These are phyloP conservation scores for Xylocampa areola DNA, from an alignment of 2,888 invertebrate genomes.

Conservation along the genomic window DNA sequence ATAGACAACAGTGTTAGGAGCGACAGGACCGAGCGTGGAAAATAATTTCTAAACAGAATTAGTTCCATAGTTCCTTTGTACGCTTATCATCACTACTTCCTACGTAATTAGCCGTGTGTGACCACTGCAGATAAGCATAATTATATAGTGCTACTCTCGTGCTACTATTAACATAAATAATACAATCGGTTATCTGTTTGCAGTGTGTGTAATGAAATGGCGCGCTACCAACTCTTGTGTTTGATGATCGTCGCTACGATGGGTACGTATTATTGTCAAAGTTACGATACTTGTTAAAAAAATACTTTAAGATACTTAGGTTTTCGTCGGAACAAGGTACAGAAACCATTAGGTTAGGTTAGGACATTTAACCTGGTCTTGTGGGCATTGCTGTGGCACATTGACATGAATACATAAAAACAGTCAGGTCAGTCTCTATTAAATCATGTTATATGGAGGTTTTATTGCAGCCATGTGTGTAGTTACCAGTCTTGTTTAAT, in stretches of 20 bases:
- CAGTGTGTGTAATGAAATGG: slow-evolving; percentile 76
- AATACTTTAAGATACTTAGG: slow-evolving; percentile 10
- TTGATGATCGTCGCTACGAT: slow-evolving; percentile 70
- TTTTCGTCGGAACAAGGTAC: slow-evolving; percentile 52
- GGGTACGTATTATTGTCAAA: slow-evolving; percentile 69
- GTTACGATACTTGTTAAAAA: slow-evolving; percentile 19
- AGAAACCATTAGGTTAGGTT: slow-evolving; percentile 45
- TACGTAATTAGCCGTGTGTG: slow-evolving; percentile 49
- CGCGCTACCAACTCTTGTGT: slow-evolving; percentile 74
- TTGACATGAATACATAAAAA: slow-evolving; percentile 39
- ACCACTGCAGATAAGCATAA: slow-evolving; percentile 57
- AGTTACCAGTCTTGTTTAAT: not conserved
- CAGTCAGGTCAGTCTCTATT: slow-evolving; percentile 16
- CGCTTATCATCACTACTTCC: slow-evolving; percentile 57
- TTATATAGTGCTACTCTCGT: slow-evolving; percentile 40
- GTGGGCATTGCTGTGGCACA: too few species aligned
- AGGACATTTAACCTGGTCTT: slow-evolving; percentile 33
- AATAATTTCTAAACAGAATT: slow-evolving; percentile 21
- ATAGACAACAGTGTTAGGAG: slow-evolving; percentile 24
- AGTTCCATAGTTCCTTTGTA: slow-evolving; percentile 41
- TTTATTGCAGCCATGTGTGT: too few species aligned
- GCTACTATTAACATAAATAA: slow-evolving; percentile 48
- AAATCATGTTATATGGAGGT: too few species aligned
- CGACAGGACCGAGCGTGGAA: not conserved
- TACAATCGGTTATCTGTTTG: slow-evolving; percentile 62